phyloP scores from a whole-genome alignment of 1,140 invertebrate genomes.

The Sycophila sp. region DNA sequence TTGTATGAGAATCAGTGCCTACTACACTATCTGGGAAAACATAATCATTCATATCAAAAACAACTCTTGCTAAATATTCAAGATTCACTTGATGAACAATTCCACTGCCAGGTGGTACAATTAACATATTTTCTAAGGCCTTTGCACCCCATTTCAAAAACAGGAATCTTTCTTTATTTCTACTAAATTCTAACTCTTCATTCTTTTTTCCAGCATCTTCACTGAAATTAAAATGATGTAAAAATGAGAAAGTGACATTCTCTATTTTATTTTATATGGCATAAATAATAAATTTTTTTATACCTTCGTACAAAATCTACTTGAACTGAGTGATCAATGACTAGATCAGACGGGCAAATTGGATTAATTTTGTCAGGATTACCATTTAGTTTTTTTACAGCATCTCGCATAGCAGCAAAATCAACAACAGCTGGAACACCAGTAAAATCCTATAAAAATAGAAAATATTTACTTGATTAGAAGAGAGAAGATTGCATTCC shows the following conservation, averaged over 20 bases:
- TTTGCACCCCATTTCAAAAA: conserved; percentile 98
- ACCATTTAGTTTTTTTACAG: conserved; percentile 85
- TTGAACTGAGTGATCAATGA: conserved; percentile 98
- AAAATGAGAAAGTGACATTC: background rate
- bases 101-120: conserved; percentile 97
- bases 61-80: conserved; percentile 95
- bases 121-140: conserved; percentile 95
- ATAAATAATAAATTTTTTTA: conserved; percentile 35
- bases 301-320: conserved; percentile 93
- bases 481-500: no score
- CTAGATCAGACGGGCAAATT: conserved; percentile 95
- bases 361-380: conserved; percentile 96
- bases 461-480: background rate
- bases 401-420: conserved; percentile 98
- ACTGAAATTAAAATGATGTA: conserved; percentile 69
- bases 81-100: conserved; percentile 99
- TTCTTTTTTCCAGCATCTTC: conserved; percentile 91
- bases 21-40: conserved; percentile 96
- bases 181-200: conserved; percentile 94
- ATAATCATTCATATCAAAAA: conserved; percentile 78
- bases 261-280: background rate
- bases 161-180: conserved; percentile 95
- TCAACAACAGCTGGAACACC: conserved; percentile 99
- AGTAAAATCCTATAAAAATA: conserved; percentile 81
- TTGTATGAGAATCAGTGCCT: conserved; percentile 99